These are phyloP conservation scores for Chymomyza amoena DNA, from an alignment of 2,888 invertebrate species.

Conservation along the genomic window DNA sequence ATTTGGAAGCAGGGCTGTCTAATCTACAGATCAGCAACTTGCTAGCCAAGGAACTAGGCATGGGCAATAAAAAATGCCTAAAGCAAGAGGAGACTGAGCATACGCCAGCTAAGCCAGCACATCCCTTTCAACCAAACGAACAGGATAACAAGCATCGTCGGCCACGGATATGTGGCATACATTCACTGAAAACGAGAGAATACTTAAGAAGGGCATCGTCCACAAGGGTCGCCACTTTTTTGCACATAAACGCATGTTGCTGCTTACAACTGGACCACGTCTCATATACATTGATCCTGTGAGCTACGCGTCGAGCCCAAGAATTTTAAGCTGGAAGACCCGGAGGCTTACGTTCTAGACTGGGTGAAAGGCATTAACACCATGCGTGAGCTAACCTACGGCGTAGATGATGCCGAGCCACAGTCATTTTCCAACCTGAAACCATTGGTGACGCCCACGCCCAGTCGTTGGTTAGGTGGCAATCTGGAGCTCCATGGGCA, in stretches of 20 bases:
- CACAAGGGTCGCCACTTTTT: conserved; percentile 97
- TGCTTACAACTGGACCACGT: conserved; percentile 96
- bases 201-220: conserved; percentile 95
- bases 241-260: conserved; percentile 93
- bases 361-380: conserved; percentile 97
- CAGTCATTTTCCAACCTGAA: too few relatives aligned
- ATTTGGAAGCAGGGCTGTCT: conserved; percentile 92
- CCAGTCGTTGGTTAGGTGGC: too few relatives aligned
- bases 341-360: conserved; percentile 92
- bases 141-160: conserved; percentile 81
- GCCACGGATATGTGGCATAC: conserved; percentile 86
- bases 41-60: conserved; percentile 85
- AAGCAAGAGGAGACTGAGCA: too few relatives aligned
- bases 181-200: conserved; percentile 94
- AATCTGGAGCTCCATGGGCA: too few relatives aligned
- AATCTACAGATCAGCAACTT: too few relatives aligned
- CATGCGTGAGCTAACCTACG: conserved; percentile 85
- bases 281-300: conserved; percentile 98
- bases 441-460: too few relatives aligned
- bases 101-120: too few relatives aligned
- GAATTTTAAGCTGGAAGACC: conserved; percentile 98
- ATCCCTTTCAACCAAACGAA: too few relatives aligned
- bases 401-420: conserved; percentile 12
- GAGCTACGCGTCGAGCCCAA: conserved; percentile 92
- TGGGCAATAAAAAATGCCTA: too few relatives aligned